phyloP scores from a whole-genome alignment of 2,888 invertebrate genomes.

The Stenurella melanura region DNA sequence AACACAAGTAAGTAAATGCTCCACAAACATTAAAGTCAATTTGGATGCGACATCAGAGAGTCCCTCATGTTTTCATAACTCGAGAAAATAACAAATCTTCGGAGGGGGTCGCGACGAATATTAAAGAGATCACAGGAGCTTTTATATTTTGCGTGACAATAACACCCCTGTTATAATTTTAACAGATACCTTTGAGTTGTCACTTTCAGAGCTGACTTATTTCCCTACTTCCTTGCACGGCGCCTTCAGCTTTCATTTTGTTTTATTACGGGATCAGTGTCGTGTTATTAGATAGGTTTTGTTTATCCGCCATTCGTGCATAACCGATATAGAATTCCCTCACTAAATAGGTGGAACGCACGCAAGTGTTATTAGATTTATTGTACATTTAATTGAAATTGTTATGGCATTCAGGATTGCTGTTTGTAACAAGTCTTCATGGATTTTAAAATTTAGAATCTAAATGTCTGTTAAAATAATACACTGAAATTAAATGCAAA shows the following conservation, averaged over 20 bases:
- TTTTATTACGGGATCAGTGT: slow-evolving; percentile 36
- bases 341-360: background rate
- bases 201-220: slow-evolving; percentile 47
- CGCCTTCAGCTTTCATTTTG: slow-evolving; percentile 27
- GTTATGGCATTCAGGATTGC: background rate
- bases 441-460: too few species aligned
- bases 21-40: slow-evolving; percentile 44
- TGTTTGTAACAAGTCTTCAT: background rate
- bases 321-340: slow-evolving; percentile 11
- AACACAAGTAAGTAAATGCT: slow-evolving; percentile 44
- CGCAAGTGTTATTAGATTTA: background rate
- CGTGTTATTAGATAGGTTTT: slow-evolving; percentile 23
- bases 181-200: slow-evolving; percentile 40
- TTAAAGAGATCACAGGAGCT: slow-evolving; percentile 61
- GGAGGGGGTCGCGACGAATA: slow-evolving; percentile 56
- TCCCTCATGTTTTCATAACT: slow-evolving; percentile 54
- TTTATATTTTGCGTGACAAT: slow-evolving; percentile 42
- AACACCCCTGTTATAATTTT: slow-evolving; percentile 39
- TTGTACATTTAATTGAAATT: background rate
- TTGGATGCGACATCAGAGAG: slow-evolving; percentile 42
- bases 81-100: slow-evolving; percentile 59
- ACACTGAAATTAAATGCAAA: too few species aligned
- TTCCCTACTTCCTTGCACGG: slow-evolving; percentile 50
- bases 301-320: slow-evolving; percentile 21
- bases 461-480: too few species aligned